A percentile compares a stretch with the other conserved stretches of the same genome.
Evolutionary conservation across 2,797 vertebrate genomes (phyloP).

Genomic region (Fistularia commersonii): DNA sequence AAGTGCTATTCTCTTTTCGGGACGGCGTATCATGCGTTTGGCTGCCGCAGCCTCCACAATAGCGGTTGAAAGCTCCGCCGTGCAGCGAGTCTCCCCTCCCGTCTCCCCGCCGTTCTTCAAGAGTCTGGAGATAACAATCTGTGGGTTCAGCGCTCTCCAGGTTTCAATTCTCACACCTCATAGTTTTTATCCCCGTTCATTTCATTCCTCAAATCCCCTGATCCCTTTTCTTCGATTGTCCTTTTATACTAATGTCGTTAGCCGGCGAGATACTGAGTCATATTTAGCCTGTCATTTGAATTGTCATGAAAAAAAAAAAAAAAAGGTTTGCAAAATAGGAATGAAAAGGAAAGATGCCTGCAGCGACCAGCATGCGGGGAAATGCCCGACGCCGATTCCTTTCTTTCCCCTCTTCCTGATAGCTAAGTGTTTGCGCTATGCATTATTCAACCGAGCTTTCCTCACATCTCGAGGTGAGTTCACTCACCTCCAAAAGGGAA

Average conservation of each 20-base stretch:
- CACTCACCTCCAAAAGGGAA: constrained; percentile 6
- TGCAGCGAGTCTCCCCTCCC: constrained; percentile 23
- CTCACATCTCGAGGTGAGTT: neutral
- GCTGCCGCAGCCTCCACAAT: constrained; percentile 31
- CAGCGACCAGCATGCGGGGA: neutral
- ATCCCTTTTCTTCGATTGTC: neutral
- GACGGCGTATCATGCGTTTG: constrained; percentile 34
- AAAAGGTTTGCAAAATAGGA: neutral
- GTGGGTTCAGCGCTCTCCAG: constrained; percentile 16
- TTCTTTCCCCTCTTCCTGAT: constrained; percentile 4
- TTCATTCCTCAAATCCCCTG: neutral
- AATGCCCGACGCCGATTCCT: neutral
- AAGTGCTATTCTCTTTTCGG: constrained; percentile 23
- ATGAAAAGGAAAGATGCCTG: neutral
- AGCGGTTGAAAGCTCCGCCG: constrained; percentile 38
- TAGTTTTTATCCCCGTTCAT: neutral
- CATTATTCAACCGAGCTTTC: constrained; percentile 23
- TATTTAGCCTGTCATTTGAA: neutral
- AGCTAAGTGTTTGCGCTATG: constrained; percentile 10
- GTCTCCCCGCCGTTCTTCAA: constrained; percentile 15
- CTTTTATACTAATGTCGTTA: neutral
- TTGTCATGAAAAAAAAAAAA: neutral
- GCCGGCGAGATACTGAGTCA: neutral
- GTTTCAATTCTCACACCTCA: constrained; percentile 9
- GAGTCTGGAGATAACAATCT: constrained; percentile 33